Evolutionary conservation across 1,140 invertebrate species (phyloP).

Genomic region (Magallana angulata): DNA sequence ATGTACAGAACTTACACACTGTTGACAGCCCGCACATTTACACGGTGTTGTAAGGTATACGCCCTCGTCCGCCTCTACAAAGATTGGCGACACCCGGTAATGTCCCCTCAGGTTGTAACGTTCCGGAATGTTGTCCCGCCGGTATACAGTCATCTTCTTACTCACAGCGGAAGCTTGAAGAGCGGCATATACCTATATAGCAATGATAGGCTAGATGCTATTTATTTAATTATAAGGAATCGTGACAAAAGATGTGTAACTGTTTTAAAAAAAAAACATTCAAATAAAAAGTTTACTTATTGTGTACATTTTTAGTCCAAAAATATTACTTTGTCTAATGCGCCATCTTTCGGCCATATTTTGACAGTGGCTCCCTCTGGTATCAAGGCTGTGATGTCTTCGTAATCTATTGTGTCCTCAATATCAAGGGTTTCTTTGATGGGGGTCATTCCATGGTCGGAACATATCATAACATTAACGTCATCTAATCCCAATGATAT

Average conservation of each 20-base stretch:
- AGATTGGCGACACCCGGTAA: constrained; percentile 69
- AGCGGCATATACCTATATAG: constrained; percentile 55
- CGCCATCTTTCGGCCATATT: constrained; percentile 71
- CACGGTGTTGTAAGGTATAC: constrained; percentile 62
- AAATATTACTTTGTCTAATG: constrained; percentile 61
- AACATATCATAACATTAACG: constrained; percentile 79
- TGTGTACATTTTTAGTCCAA: too few species aligned
- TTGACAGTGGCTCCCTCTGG: constrained; percentile 73
- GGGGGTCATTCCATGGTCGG: constrained; percentile 80
- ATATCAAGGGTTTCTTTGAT: constrained; percentile 69
- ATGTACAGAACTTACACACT: background rate
- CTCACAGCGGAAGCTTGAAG: background rate
- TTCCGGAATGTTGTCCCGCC: constrained; percentile 71
- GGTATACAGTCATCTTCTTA: constrained; percentile 63
- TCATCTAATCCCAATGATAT: constrained; percentile 52
- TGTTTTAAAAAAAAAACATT: too few species aligned
- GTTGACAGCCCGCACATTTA: constrained; percentile 35
- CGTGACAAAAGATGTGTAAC: too few species aligned
- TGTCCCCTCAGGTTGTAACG: constrained; percentile 73
- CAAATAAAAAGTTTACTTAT: too few species aligned
- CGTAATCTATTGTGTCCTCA: constrained; percentile 66
- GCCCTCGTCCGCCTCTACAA: constrained; percentile 72
- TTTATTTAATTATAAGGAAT: too few species aligned
- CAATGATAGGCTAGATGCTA: too few species aligned
- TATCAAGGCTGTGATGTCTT: constrained; percentile 67